A percentile compares a stretch with the other conserved stretches of the same genome.
Conservation (phyloP, 2,888 invertebrate genomes). For the Chydorus sphaericus region DNA sequence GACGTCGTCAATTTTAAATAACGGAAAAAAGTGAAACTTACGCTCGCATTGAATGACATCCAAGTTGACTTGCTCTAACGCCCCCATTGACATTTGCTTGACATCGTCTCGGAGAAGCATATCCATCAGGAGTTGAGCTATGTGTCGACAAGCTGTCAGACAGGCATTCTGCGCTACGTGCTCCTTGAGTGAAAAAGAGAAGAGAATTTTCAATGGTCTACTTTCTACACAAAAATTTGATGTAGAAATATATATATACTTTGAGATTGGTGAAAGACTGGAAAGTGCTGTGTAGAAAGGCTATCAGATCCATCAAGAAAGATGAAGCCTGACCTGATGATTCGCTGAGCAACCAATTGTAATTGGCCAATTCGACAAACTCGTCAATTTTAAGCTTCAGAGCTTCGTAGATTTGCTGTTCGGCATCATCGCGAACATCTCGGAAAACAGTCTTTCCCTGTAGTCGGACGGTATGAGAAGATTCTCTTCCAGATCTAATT, state of each 20-base stretch:
- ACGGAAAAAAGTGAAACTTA: slow-evolving; percentile 28
- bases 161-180: slow-evolving; percentile 69
- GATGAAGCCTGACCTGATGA: slow-evolving; percentile 82
- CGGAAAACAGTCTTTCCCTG: slow-evolving; percentile 58
- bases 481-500: slow-evolving; percentile 20
- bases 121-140: slow-evolving; percentile 56
- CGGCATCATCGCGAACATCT: slow-evolving; percentile 87
- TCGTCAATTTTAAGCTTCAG: slow-evolving; percentile 86
- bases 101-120: slow-evolving; percentile 58
- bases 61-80: slow-evolving; percentile 75
- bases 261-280: slow-evolving; percentile 88
- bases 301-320: slow-evolving; percentile 84
- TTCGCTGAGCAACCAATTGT: slow-evolving; percentile 82
- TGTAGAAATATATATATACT: slow-evolving; percentile 33
- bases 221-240: neutral
- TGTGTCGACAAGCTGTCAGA: slow-evolving; percentile 75
- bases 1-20: too few relatives aligned
- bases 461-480: slow-evolving; percentile 24
- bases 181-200: slow-evolving; percentile 30
- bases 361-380: slow-evolving; percentile 85
- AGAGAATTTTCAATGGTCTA: neutral
- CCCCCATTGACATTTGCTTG: slow-evolving; percentile 79
- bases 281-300: slow-evolving; percentile 83
- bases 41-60: slow-evolving; percentile 96
- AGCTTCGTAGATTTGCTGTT: slow-evolving; percentile 87